phyloP scores from a whole-genome alignment of 2,113 vertebrate species.

The Pitta sordida region DNA sequence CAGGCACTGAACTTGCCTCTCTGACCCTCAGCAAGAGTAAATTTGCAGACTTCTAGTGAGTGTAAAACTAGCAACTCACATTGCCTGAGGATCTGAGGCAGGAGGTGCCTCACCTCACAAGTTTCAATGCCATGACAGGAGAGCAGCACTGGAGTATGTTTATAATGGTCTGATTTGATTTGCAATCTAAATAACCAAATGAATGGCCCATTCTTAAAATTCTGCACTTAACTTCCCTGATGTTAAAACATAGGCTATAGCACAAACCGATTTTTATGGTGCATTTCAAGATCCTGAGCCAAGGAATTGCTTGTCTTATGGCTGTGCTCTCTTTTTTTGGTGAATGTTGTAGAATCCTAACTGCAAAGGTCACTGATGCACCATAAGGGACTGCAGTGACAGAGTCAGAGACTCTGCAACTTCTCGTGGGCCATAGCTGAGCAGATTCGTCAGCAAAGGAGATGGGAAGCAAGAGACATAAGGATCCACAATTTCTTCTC shows the following conservation, averaged over 20 bases:
- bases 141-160: not conserved
- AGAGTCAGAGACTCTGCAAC: not conserved
- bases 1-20: not conserved
- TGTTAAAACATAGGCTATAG: rapidly evolving
- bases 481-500: not conserved
- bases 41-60: not conserved
- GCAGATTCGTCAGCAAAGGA: not conserved
- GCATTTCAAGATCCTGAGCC: not conserved
- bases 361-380: not conserved
- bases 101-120: not conserved
- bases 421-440: not conserved
- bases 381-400: not conserved
- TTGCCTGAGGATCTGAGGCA: not conserved
- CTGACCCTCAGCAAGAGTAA: not conserved
- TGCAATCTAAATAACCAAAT: not conserved
- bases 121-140: not conserved
- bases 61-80: not conserved
- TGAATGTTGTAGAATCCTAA: not conserved
- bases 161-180: not conserved
- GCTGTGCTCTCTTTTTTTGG: not conserved
- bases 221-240: not conserved
- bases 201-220: not conserved
- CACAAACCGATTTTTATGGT: not conserved
- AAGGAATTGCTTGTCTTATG: not conserved
- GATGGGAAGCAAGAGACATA: not conserved